phyloP scores from a whole-genome alignment of 2,888 invertebrate genomes.

The Ypsolopha scabrella region DNA sequence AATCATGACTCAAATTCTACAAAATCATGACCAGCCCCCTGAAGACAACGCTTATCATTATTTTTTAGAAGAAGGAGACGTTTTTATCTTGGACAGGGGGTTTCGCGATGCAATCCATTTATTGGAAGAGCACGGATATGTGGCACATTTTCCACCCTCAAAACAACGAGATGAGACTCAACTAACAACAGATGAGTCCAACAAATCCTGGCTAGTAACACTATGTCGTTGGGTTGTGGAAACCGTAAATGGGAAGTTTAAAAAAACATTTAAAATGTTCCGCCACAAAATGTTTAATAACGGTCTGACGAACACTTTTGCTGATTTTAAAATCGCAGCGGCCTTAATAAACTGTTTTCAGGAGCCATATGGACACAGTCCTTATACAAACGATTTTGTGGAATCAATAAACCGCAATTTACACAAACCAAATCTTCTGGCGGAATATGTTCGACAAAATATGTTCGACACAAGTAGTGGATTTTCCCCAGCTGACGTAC shows the following conservation, averaged over 20 bases:
- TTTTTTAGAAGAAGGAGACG: conserved; percentile 7
- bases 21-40: no score
- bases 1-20: conserved; percentile 1
- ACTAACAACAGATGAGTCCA: conserved; percentile 8
- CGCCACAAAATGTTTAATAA: conserved; percentile 7
- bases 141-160: conserved; percentile 8
- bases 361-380: no score
- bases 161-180: conserved; percentile 6
- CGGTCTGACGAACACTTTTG: conserved; percentile 5
- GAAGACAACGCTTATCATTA: not conserved
- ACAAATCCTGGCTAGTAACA: conserved; percentile 10
- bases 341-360: no score
- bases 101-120: conserved; percentile 9
- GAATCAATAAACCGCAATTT: no score
- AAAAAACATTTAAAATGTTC: conserved; percentile 9
- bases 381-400: no score
- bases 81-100: conserved; percentile 13
- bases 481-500: conserved; percentile 4
- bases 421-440: conserved; percentile 6
- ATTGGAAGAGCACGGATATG: conserved; percentile 9
- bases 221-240: conserved; percentile 10
- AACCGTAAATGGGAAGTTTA: conserved; percentile 9
- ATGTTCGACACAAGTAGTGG: conserved; percentile 1
- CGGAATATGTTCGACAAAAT: conserved; percentile 5
- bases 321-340: no score